Base-by-base conservation (phyloP, 2,888 invertebrate species). In the Parapristionchus giblindavisi region DNA sequence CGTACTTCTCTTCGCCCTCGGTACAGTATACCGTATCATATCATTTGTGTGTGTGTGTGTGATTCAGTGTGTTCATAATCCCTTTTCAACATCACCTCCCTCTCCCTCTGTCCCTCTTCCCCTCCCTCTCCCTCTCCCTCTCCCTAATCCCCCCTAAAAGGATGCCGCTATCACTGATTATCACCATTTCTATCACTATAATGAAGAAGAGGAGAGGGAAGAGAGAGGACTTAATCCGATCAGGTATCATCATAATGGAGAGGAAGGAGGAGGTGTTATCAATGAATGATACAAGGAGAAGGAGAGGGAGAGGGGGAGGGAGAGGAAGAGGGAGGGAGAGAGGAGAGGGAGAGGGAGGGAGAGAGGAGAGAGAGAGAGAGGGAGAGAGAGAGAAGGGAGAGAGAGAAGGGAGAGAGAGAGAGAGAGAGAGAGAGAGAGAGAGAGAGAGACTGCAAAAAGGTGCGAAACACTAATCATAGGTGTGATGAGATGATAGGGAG, bases 161-260 rank as follows among this genome's bases (percentile, higher is more conserved):
- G 63, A 43, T 65, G 63, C 63, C 63, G 63, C 34, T 8, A 24
- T 38, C 61, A 38, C 61, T 61, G 61, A 61, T 61, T 61, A 36
- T 24, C 63, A 29, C 27, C 27, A 56, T n/a, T 21, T 11, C 29
- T 2, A 27, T 5, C 56, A 14, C 29, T 36, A 36, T 17, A 43
- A 27, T 36, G 63, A 40, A 40, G 43, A 65, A 65, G 43, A 61
- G 17, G 21, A 1, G 43, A 17, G 43, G 61, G 14, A 5, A 21
- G 34, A 32, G 6, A 63, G 40, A 36, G n/a, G 34, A 34, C 63
- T 65, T 43, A 65, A 65, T 65, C 63, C n/a, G n/a, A n/a, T n/a
- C n/a, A n/a, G n/a, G n/a, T n/a, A n/a, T n/a, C n/a, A n/a, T n/a
- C n/a, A n/a, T n/a, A n/a, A n/a, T n/a, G n/a, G n/a, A n/a, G n/a